Conservation (phyloP, 2,797 vertebrate genomes). For the Anolis apletophallus region DNA sequence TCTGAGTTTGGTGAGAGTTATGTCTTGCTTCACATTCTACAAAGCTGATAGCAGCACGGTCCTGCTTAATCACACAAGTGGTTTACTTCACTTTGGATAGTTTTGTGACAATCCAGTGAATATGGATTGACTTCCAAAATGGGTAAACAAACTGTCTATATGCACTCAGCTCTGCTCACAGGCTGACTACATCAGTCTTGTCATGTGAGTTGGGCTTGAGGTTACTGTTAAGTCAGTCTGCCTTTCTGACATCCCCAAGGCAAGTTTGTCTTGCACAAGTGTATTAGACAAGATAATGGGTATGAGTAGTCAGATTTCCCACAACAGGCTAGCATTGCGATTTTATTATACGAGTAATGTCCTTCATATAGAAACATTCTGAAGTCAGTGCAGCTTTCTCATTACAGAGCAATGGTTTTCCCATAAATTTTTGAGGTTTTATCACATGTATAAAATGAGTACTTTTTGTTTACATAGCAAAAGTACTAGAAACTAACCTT, state of each 20-base stretch:
- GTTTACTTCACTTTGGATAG: neutral
- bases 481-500: no score
- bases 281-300: neutral
- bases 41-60: neutral
- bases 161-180: neutral
- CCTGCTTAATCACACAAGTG: neutral
- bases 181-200: neutral
- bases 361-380: neutral
- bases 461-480: no score
- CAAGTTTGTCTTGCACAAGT: constrained; percentile 20
- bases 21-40: neutral
- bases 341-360: neutral
- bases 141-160: neutral
- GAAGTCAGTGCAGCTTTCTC: neutral
- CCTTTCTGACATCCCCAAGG: constrained; percentile 36
- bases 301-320: neutral
- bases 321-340: neutral
- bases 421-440: neutral
- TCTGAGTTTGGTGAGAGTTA: neutral
- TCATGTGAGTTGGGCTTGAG: neutral
- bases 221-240: neutral
- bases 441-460: neutral
- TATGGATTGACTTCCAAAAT: neutral
- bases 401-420: neutral
- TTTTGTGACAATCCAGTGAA: neutral